A percentile compares a stretch with the other conserved stretches of the same genome.
Conservation (phyloP, 2,888 invertebrate species). For the Leptinotarsa tumamoca region DNA sequence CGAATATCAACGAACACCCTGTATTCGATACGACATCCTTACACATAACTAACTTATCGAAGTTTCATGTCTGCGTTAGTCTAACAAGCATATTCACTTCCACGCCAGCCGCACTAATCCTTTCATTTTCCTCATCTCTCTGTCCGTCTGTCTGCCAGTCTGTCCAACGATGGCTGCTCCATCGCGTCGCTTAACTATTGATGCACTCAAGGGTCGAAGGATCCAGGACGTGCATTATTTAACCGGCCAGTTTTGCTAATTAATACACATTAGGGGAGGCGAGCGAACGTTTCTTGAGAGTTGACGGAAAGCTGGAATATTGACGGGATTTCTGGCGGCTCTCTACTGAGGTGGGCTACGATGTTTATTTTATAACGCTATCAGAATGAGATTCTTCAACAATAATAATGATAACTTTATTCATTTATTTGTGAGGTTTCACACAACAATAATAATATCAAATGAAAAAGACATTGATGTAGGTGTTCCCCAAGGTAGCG, state of each 20-base stretch:
- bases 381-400: no score
- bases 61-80: conserved; percentile 62
- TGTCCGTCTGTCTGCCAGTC: conserved; percentile 6
- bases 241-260: conserved; percentile 37
- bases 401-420: no score
- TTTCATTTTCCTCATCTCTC: conserved; percentile 40
- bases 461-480: no score
- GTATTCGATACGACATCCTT: neutral
- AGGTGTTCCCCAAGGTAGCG: no score
- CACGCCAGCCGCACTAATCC: conserved; percentile 59
- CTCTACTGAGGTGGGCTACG: neutral
- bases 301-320: neutral
- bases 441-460: no score
- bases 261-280: conserved; percentile 32
- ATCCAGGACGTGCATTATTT: conserved; percentile 37
- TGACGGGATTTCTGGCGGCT: neutral
- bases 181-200: conserved; percentile 30
- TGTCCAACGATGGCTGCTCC: neutral
- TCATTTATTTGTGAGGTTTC: no score
- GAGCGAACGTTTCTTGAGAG: conserved; percentile 2
- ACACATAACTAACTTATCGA: conserved; percentile 57
- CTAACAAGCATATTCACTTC: conserved; percentile 59
- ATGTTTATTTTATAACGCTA: neutral
- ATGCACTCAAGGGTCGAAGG: conserved; percentile 38
- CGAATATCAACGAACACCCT: neutral